A percentile compares a stretch with the other conserved stretches of the same genome.
Conservation (phyloP, 2,113 vertebrate genomes). For the Nansenia antarctica region DNA sequence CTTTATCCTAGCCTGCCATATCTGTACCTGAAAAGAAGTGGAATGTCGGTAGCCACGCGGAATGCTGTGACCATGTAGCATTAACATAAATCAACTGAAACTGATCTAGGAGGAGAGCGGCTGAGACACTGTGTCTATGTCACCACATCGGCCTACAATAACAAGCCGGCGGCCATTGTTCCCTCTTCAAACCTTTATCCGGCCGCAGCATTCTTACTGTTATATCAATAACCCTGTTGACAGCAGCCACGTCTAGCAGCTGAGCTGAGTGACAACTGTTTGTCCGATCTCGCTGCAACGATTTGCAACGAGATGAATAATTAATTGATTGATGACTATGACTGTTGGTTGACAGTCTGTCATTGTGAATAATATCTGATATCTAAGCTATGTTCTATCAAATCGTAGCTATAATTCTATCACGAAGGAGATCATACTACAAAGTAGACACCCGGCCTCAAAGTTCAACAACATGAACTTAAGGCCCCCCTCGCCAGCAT, state of each 20-base stretch:
- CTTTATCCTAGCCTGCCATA: conserved; percentile 7
- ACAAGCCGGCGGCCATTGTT: neutral
- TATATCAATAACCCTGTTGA: neutral
- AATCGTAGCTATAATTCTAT: too few relatives aligned
- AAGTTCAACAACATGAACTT: neutral
- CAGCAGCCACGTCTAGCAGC: neutral
- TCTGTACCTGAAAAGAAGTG: conserved; percentile 8
- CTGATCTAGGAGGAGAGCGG: neutral
- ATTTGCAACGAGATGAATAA: too few relatives aligned
- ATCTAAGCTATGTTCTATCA: too few relatives aligned
- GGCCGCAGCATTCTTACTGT: neutral
- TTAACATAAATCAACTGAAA: conserved; percentile 19
- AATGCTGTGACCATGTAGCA: neutral
- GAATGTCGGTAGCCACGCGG: conserved; percentile 6
- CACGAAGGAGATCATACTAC: too few relatives aligned
- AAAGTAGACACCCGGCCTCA: too few relatives aligned
- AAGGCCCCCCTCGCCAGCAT: neutral
- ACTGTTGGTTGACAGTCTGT: too few relatives aligned
- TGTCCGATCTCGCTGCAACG: neutral
- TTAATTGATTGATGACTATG: too few relatives aligned
- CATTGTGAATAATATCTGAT: too few relatives aligned
- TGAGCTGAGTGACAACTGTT: neutral
- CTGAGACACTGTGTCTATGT: neutral
- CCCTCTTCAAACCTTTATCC: neutral
- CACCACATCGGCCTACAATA: neutral